Evolutionary conservation across 1,140 invertebrate species (phyloP).

Genomic region (Drosophila pandora): DNA sequence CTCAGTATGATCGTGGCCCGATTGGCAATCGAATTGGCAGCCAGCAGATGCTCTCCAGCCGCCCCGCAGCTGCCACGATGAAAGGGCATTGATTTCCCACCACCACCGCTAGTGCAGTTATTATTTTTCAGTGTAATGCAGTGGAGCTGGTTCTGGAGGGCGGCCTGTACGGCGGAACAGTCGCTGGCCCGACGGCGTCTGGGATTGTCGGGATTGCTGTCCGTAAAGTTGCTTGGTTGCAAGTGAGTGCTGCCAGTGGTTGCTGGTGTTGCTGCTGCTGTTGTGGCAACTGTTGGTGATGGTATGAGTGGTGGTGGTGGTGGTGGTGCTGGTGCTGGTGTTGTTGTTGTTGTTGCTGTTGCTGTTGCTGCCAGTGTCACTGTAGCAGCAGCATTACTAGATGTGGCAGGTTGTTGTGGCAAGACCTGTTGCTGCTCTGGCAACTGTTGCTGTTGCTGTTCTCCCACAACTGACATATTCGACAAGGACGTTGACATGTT

Average conservation of each 20-base stretch:
- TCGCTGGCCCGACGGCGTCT: constrained; percentile 76
- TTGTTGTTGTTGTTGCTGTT: not conserved
- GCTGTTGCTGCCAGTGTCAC: constrained; percentile 29
- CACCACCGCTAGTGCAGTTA: constrained; percentile 53
- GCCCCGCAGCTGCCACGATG: constrained; percentile 81
- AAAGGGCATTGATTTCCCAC: constrained; percentile 59
- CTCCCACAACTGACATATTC: constrained; percentile 49
- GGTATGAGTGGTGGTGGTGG: constrained; percentile 3
- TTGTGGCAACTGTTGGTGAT: not conserved
- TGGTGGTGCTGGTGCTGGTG: constrained; percentile 10
- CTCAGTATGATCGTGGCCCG: constrained; percentile 77
- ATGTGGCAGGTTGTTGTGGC: constrained; percentile 26
- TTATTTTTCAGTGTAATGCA: constrained; percentile 81
- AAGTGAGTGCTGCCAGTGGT: constrained; percentile 31
- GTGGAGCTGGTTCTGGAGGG: constrained; percentile 73
- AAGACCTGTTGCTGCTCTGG: constrained; percentile 27
- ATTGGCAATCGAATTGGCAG: constrained; percentile 80
- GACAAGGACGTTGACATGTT: constrained; percentile 67
- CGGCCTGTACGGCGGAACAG: constrained; percentile 64
- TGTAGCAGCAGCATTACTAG: constrained; percentile 1
- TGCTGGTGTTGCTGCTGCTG: constrained; percentile 35
- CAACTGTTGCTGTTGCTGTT: constrained; percentile 28
- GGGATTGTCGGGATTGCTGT: constrained; percentile 52
- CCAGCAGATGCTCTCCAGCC: constrained; percentile 74
- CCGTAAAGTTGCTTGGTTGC: constrained; percentile 39